Evolutionary conservation across 2,888 invertebrate species (phyloP), one percentile per base, ranked within the genome.

Genomic region (Cheilosia scutellata): DNA sequence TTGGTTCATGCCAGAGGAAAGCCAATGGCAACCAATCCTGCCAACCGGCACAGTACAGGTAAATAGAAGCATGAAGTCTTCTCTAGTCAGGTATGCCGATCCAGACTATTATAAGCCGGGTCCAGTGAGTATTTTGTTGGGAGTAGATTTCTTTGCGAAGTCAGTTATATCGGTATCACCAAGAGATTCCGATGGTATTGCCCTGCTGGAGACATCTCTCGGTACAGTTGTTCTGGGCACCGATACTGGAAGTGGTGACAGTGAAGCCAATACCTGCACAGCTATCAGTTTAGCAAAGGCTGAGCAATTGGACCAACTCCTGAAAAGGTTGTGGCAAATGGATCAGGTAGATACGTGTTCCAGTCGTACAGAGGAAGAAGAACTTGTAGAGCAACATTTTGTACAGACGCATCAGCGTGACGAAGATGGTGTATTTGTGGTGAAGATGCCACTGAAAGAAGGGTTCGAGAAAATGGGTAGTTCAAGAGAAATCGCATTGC

Each of bases 351-450:
- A 29, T 27, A 11, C 27, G 2, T 60, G 60, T 7, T 40, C 60
- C 11, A 60, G 13, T 25, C 31, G 57, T 44, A 33, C 31, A 57
- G 68, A 57, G 20, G 68, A 68, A 68, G 57, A 68, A 47, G 55
- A 57, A 7, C 4, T 68, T 13, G 55, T 31, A 16, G 68, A 68
- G 7, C 33, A 70, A 13, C 42, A 66, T 29, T 55, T 51, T 37
- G 6, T 37, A 13, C 25, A 60, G 16, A 40, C 40, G n/a, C 58
- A 60, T 9, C 13, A 42, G 40, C 40, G 58, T 5, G 25, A 27
- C 13, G 20, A 42, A 25, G 27, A 51, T 40, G 33, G 25, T 4
- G 37, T 51, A 25, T 65, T 51, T 51, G 49, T 65, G 16, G 62
- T 47, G 2, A 40, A 62, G 4, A 62, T 62, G 62, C 62, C 62